These are phyloP conservation scores for Distichodus sexfasciatus DNA, from an alignment of 2,797 vertebrate genomes.

Conservation along the genomic window DNA sequence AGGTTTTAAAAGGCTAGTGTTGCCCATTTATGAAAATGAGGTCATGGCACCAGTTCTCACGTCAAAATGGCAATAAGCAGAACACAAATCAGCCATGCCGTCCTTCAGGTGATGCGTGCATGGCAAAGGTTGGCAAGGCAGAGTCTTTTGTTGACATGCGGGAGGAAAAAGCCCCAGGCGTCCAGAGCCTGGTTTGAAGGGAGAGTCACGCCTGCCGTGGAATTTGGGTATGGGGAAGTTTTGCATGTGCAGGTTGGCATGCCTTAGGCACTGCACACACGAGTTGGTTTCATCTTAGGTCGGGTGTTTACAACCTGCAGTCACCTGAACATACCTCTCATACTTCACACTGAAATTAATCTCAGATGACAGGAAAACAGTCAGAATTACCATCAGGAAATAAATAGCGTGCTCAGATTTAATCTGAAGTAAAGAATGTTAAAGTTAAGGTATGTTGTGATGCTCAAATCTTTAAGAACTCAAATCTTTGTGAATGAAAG, in stretches of 20 bases:
- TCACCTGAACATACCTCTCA: neutral
- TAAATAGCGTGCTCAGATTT: neutral
- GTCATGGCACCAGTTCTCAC: constrained; percentile 29
- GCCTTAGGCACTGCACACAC: neutral
- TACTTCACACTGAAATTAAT: neutral
- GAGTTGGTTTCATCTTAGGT: neutral
- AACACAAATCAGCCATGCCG: constrained; percentile 11
- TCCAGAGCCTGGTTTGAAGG: no score
- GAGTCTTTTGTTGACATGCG: no score
- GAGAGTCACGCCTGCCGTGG: neutral
- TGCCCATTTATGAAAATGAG: constrained; percentile 1
- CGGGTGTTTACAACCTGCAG: neutral
- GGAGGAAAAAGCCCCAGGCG: no score
- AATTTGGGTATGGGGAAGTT: constrained; percentile 38
- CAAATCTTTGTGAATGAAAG: neutral
- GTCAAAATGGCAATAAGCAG: constrained; percentile 34
- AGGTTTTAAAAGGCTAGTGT: neutral
- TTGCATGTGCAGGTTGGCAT: constrained; percentile 30
- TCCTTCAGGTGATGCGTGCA: constrained; percentile 8
- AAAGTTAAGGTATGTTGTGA: no score
- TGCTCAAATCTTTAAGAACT: no score
- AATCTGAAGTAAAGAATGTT: neutral
- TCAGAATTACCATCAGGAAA: constrained; percentile 15
- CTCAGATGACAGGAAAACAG: neutral
- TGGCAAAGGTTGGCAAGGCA: neutral